phyloP scores from a whole-genome alignment of 2,113 vertebrate genomes.

The Pipra filicauda region DNA sequence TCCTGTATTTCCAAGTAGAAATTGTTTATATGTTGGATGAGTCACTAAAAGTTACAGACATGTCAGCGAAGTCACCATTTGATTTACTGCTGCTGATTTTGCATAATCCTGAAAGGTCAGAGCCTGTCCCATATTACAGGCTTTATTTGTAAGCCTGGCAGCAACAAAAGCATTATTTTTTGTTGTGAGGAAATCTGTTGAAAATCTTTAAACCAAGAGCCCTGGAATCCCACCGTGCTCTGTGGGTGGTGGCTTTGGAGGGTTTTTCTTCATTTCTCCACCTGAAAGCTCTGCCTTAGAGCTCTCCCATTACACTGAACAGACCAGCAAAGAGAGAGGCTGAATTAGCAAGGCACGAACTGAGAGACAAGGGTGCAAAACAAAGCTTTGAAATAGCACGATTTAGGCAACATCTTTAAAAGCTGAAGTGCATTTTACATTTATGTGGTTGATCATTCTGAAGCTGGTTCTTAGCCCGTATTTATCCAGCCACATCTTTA shows the following conservation, averaged over 20 bases:
- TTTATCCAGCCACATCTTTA: neutral
- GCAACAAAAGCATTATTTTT: neutral
- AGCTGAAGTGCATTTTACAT: neutral
- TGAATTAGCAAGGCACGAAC: neutral
- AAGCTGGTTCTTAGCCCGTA: neutral
- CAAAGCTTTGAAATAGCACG: neutral
- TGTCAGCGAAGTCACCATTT: neutral
- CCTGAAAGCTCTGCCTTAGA: neutral
- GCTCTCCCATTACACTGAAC: neutral
- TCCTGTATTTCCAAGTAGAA: neutral
- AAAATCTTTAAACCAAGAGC: neutral
- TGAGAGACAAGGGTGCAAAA: neutral
- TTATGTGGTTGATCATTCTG: neutral
- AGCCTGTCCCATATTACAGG: neutral
- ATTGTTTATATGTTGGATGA: constrained; percentile 4
- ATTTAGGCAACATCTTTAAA: neutral
- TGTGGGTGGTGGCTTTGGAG: neutral
- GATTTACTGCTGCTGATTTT: constrained; percentile 37
- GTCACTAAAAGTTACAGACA: neutral
- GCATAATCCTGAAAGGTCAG: constrained; percentile 14
- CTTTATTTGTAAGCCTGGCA: neutral
- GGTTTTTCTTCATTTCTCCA: neutral
- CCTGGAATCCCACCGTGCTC: neutral
- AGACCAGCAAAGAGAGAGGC: neutral
- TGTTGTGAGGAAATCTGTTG: neutral